These are phyloP conservation scores for Tuta absoluta DNA, from an alignment of 2,888 invertebrate genomes.

Conservation along the genomic window DNA sequence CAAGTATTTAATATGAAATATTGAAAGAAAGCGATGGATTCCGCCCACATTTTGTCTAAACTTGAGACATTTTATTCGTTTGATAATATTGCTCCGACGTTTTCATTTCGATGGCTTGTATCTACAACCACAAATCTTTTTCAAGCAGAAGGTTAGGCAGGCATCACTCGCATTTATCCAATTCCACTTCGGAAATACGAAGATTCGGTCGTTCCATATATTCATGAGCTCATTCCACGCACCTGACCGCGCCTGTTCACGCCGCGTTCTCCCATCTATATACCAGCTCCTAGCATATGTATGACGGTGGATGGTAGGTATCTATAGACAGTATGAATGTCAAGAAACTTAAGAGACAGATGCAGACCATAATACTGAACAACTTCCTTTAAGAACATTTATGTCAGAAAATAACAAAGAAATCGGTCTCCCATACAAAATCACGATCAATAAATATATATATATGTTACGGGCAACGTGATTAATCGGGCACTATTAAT, in stretches of 20 bases:
- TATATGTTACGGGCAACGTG: too few relatives aligned
- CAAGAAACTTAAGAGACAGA: neutral
- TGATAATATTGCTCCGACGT: too few relatives aligned
- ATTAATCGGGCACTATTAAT: too few relatives aligned
- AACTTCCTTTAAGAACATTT: too few relatives aligned
- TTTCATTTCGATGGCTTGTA: neutral
- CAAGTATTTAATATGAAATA: too few relatives aligned
- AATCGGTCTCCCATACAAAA: too few relatives aligned
- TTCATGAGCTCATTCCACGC: constrained; percentile 9
- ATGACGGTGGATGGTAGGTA: neutral
- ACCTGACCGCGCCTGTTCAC: constrained; percentile 3
- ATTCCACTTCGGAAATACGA: neutral
- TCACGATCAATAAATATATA: too few relatives aligned
- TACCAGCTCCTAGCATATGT: neutral
- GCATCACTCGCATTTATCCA: neutral
- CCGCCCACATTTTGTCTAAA: too few relatives aligned
- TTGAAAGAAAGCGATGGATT: too few relatives aligned
- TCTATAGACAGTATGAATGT: neutral
- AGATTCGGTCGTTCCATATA: constrained; percentile 3
- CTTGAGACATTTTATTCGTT: too few relatives aligned
- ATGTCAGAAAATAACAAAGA: too few relatives aligned
- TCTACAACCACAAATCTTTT: neutral
- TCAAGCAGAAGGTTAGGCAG: neutral
- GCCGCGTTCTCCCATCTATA: neutral
- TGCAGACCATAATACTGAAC: too few relatives aligned